Base-by-base conservation (phyloP, 2,888 invertebrate genomes). In the Perithous albicinctus region DNA sequence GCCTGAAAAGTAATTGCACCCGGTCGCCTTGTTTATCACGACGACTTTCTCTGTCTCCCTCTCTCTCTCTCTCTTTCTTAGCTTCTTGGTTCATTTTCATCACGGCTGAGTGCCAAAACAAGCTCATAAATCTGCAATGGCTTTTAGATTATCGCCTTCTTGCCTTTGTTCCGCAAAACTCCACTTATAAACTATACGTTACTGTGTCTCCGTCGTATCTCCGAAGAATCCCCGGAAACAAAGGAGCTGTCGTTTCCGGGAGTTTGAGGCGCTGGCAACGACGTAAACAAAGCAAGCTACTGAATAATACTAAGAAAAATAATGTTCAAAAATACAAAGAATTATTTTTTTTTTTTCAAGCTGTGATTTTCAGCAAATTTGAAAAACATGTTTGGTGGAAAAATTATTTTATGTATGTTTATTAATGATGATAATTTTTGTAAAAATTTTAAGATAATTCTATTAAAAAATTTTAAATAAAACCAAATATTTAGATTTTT, bases 111-210 rank as follows among this genome's bases (percentile, higher is more conserved):
- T 76, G 64, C 70, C 69, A 86, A 88, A 88, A 85, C 86, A 87
- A 79, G 75, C 32, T 67, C 80, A 70, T 87, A 88, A 87, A 88
- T 89, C 85, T 83, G n/a, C 51, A 1, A 29, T 63, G 32, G 23
- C 38, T n/a, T 26, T 38, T 59, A 38, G 56, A 61, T 59, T 29
- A 32, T 67, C 59, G 67, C 67, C 76, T 46, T 32, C 56, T 29
- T 26, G 66, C 35, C 10, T 69, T 61, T 51, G 51, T 61, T 59
- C 59, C 32, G 32, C 59, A 29, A 59, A 59, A 59, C 18, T 59
- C 18, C 59, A 59, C 59, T 59, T 8, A 32, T 12, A n/a, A n/a
- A 35, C 32, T 32, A 8, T 15, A 32, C 15, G 15, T 15, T 32
- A 23, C 23, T 7, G 20, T 48, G 51, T 20, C n/a, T n/a, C 51